Percentiles rank a stretch among this genome's conserved stretches.
Conservation (phyloP, 2,113 vertebrate genomes). For the Oncorhynchus masou region DNA sequence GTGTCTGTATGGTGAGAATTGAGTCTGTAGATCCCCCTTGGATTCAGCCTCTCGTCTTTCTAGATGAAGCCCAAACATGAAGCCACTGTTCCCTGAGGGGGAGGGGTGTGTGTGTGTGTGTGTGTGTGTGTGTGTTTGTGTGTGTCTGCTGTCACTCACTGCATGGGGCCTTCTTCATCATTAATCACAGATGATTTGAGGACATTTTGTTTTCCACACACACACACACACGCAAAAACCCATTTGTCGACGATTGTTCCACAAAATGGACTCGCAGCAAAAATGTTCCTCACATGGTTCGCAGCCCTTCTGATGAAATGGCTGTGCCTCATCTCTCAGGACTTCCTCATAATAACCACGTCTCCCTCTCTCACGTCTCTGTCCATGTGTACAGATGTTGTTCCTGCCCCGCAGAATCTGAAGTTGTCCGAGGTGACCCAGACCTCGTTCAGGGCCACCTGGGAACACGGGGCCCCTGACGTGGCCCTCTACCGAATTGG, state of each 20-base stretch:
- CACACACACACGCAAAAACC: background rate
- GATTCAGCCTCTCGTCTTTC: background rate
- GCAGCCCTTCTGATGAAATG: slow-evolving; percentile 7
- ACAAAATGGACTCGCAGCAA: background rate
- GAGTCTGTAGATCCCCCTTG: background rate
- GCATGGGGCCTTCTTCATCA: slow-evolving; percentile 14
- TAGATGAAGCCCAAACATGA: background rate
- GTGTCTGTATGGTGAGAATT: background rate
- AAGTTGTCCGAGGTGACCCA: slow-evolving; percentile 83
- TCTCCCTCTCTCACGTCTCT: background rate
- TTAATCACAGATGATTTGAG: slow-evolving; percentile 20
- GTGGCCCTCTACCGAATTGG: slow-evolving; percentile 88
- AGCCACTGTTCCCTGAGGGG: background rate
- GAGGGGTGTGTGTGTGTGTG: background rate
- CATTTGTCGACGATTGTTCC: background rate
- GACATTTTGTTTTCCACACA: background rate
- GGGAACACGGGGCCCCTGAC: slow-evolving; percentile 91
- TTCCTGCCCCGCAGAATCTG: slow-evolving; percentile 89
- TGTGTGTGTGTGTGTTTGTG: background rate
- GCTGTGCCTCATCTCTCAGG: slow-evolving; percentile 21
- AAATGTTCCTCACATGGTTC: slow-evolving; percentile 11
- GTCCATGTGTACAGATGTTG: slow-evolving; percentile 68
- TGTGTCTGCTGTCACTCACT: background rate
- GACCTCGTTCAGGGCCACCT: slow-evolving; percentile 84
- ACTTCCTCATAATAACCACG: slow-evolving; percentile 6